Conservation (phyloP, 1,140 invertebrate genomes). For the Meloidogyne hapla region DNA sequence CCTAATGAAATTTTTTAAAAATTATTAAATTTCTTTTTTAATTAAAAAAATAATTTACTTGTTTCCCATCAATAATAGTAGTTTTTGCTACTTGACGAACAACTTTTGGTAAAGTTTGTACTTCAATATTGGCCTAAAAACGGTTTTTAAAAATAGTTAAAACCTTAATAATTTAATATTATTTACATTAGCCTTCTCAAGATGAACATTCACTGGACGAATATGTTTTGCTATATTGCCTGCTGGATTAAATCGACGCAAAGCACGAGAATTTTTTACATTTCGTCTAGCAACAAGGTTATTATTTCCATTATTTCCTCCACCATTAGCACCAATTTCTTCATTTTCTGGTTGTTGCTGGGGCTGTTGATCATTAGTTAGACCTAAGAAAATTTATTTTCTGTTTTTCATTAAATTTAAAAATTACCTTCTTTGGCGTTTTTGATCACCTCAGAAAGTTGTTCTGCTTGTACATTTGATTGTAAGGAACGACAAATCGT, state of each 20-base stretch:
- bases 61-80: constrained; percentile 35
- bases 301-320: not conserved
- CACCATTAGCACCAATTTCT: not conserved
- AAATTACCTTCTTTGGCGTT: constrained; percentile 23
- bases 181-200: constrained; percentile 29
- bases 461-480: constrained; percentile 19
- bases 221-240: constrained; percentile 34
- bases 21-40: not conserved
- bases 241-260: constrained; percentile 26
- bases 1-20: constrained; percentile 8
- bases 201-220: constrained; percentile 25
- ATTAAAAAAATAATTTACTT: constrained; percentile 18
- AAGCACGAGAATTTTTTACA: not conserved
- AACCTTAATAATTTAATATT: not conserved
- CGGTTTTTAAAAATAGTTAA: not conserved
- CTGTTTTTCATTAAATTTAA: not conserved
- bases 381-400: not conserved
- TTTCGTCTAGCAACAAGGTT: not conserved
- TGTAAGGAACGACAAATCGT: constrained; percentile 38
- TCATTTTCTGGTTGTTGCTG: not conserved
- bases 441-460: constrained; percentile 17
- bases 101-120: constrained; percentile 34
- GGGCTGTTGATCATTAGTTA: not conserved
- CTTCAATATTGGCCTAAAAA: constrained; percentile 28
- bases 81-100: constrained; percentile 16